Percentiles rank a stretch among this genome's conserved stretches.
Conservation (phyloP, 2,797 vertebrate genomes). For the Anguilla anguilla region DNA sequence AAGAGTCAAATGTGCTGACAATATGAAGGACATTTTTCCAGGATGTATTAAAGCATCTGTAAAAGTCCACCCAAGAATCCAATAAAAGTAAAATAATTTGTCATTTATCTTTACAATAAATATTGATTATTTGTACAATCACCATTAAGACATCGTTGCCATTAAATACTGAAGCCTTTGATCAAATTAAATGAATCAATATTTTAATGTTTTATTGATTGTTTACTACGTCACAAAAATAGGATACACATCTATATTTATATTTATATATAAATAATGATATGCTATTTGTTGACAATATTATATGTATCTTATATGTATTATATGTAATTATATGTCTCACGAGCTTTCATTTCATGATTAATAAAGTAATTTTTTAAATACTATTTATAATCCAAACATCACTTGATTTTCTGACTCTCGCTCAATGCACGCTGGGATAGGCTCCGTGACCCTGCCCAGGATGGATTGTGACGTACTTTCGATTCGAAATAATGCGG, state of each 20-base stretch:
- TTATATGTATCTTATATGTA: not conserved
- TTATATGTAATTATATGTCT: not conserved
- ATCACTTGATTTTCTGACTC: not conserved
- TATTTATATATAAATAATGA: not conserved
- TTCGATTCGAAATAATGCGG: no score
- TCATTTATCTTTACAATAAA: no score
- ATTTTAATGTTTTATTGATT: no score
- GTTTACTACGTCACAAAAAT: no score
- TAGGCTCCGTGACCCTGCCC: no score
- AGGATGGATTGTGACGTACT: no score
- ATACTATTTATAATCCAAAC: no score
- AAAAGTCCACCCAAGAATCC: not conserved
- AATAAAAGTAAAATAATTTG: not conserved
- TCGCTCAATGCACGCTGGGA: no score
- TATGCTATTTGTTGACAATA: not conserved
- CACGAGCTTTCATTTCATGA: not conserved
- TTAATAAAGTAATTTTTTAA: not conserved
- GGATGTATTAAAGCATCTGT: not conserved
- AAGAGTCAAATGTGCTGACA: not conserved
- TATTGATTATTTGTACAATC: no score
- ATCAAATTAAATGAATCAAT: no score
- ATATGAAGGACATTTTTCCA: not conserved
- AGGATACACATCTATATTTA: not conserved
- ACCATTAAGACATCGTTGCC: no score
- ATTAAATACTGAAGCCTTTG: no score